phyloP scores from a whole-genome alignment of 2,797 vertebrate genomes.

The Danio aesculapii region DNA sequence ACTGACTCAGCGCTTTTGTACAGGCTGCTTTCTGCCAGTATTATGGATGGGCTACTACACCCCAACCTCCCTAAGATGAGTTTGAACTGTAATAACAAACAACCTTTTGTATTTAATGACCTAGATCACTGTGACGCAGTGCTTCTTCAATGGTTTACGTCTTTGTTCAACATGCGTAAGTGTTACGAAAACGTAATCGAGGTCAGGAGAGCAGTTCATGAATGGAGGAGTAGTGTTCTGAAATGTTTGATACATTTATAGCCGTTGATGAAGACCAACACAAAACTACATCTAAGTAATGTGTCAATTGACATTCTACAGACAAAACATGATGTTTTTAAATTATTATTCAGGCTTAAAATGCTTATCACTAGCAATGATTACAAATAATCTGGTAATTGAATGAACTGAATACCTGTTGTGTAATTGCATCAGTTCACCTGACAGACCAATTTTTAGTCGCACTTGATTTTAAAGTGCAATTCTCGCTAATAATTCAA shows the following conservation, averaged over 20 bases:
- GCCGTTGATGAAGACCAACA: neutral
- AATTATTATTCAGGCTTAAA: neutral
- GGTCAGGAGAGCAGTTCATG: neutral
- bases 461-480: neutral
- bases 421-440: neutral
- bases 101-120: constrained; percentile 32
- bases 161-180: constrained; percentile 8
- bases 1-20: constrained; percentile 53
- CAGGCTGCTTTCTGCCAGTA: constrained; percentile 13
- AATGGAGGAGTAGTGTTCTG: neutral
- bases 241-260: neutral
- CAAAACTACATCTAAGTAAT: neutral
- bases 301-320: neutral
- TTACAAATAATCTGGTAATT: neutral
- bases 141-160: constrained; percentile 17
- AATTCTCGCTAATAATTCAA: too few relatives aligned
- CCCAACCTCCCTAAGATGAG: constrained; percentile 16
- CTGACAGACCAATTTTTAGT: neutral
- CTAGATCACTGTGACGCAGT: constrained; percentile 17
- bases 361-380: neutral
- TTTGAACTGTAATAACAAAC: constrained; percentile 46
- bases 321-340: neutral
- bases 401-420: neutral
- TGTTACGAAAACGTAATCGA: constrained; percentile 5
- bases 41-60: constrained; percentile 42